Percentiles rank a stretch among this genome's conserved stretches.
Conservation (phyloP, 2,113 vertebrate species). For the Platichthys flesus region DNA sequence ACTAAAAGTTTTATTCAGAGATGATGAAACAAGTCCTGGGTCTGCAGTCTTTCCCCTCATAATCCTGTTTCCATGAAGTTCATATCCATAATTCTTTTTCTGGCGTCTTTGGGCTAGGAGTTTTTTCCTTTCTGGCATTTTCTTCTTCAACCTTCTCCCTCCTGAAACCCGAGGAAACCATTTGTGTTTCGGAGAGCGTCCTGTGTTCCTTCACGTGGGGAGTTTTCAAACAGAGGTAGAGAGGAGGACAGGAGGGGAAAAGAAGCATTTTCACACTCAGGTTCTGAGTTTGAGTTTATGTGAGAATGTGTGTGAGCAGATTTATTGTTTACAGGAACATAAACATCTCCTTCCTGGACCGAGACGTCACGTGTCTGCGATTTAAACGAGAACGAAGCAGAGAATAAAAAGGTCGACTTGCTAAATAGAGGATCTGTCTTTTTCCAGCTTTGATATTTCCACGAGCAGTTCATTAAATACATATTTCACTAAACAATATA, state of each 20-base stretch:
- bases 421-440: neutral
- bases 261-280: neutral
- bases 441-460: neutral
- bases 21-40: conserved; percentile 27
- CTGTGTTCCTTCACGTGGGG: conserved; percentile 31
- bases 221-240: neutral
- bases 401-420: neutral
- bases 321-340: conserved; percentile 19
- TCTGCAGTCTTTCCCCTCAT: conserved; percentile 12
- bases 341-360: conserved; percentile 36
- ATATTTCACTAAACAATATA: too few relatives aligned
- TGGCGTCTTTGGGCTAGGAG: conserved; percentile 1
- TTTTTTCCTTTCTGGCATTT: neutral
- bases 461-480: neutral
- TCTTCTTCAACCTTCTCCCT: neutral
- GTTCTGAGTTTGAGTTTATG: conserved; percentile 1
- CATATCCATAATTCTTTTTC: conserved; percentile 24
- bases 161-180: conserved; percentile 16
- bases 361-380: conserved; percentile 24
- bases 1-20: conserved; percentile 45
- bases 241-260: neutral
- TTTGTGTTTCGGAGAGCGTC: conserved; percentile 7
- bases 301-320: conserved; percentile 1
- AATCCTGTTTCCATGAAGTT: conserved; percentile 36
- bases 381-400: conserved; percentile 8